A percentile compares a stretch with the other conserved stretches of the same genome.
These are phyloP conservation scores for Tragelaphus strepsiceros DNA, from an alignment of 2,113 vertebrate genomes.

Conservation along the genomic window DNA sequence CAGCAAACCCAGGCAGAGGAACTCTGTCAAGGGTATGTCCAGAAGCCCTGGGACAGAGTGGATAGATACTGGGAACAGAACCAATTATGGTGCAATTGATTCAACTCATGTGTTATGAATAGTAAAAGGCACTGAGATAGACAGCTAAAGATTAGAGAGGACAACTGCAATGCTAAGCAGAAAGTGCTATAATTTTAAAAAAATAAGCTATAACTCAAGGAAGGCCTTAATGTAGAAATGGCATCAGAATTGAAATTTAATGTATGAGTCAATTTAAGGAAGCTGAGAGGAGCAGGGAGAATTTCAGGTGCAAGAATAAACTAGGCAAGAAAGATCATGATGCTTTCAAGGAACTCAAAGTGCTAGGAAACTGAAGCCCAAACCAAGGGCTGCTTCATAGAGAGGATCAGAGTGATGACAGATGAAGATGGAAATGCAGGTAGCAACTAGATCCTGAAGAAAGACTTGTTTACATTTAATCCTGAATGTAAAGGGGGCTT, in stretches of 20 bases:
- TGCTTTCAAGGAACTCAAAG: neutral
- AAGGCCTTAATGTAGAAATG: neutral
- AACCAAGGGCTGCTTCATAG: neutral
- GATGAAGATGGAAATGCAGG: neutral
- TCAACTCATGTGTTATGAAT: neutral
- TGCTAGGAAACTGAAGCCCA: neutral
- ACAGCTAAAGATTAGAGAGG: neutral
- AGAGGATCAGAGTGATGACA: neutral
- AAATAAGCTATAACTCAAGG: neutral
- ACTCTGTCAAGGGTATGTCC: neutral
- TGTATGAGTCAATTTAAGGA: neutral
- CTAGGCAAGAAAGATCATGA: neutral
- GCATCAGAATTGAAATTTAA: neutral
- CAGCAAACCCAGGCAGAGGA: neutral
- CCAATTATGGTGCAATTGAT: neutral
- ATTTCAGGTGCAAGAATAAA: neutral
- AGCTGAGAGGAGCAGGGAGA: neutral
- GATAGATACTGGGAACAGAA: neutral
- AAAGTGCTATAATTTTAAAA: neutral
- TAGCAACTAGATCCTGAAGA: neutral
- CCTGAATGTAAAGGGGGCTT: neutral
- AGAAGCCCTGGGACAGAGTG: neutral
- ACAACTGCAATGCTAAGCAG: neutral
- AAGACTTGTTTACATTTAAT: neutral
- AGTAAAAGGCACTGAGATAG: neutral